Conservation (phyloP, 2,888 invertebrate genomes). For the Piscicola geometra region DNA sequence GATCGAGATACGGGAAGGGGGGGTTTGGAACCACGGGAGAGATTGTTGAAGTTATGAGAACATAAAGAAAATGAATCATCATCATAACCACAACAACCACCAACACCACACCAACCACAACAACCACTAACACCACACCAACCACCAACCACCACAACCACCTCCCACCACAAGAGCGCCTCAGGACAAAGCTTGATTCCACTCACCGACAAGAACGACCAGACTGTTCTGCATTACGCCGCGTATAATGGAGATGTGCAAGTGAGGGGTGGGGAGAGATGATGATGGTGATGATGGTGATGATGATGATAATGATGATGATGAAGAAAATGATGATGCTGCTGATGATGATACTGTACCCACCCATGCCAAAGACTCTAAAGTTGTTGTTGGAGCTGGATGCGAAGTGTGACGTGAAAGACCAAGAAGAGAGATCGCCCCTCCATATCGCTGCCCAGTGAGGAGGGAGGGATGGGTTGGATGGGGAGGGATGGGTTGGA, state of each 20-base stretch:
- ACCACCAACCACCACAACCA: no score
- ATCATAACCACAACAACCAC: no score
- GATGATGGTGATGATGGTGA: not conserved
- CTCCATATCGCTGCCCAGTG: slow-evolving; percentile 46
- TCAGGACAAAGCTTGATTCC: slow-evolving; percentile 39
- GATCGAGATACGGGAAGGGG: no score
- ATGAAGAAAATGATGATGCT: slow-evolving; percentile 3
- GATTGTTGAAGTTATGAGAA: no score
- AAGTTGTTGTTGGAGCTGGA: slow-evolving; percentile 42
- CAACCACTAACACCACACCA: no score
- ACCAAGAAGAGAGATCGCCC: slow-evolving; percentile 45
- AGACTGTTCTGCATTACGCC: slow-evolving; percentile 46
- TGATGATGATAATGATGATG: slow-evolving; percentile 9
- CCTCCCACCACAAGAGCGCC: no score
- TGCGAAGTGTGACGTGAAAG: slow-evolving; percentile 42
- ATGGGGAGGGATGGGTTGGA: no score
- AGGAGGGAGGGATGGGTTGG: no score
- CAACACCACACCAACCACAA: no score
- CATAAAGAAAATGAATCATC: no score
- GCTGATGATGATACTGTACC: not conserved
- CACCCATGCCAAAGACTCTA: slow-evolving; percentile 38
- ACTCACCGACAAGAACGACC: slow-evolving; percentile 45
- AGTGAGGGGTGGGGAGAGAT: slow-evolving; percentile 29
- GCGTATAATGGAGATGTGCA: slow-evolving; percentile 43
- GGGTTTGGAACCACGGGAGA: no score